phyloP scores from a whole-genome alignment of 2,113 vertebrate species.

The Gasterosteus aculeatus region DNA sequence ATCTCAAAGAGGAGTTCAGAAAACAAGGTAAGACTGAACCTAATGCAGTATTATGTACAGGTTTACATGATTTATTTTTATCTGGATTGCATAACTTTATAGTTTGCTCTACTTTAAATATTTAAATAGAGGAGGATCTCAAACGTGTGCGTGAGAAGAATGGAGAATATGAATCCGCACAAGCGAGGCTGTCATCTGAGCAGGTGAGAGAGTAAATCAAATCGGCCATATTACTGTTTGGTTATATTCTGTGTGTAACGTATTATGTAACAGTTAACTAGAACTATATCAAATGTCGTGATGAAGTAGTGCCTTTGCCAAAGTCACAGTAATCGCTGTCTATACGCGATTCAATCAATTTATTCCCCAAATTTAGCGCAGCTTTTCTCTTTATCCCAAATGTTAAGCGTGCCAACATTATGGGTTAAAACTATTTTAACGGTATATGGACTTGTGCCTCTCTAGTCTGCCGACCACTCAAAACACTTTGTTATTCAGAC shows the following conservation, averaged over 20 bases:
- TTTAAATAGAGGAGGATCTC: conserved; percentile 83
- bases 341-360: background rate
- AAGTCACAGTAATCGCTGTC: background rate
- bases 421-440: background rate
- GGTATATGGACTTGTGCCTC: background rate
- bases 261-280: background rate
- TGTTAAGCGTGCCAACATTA: background rate
- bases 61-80: background rate
- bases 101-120: background rate
- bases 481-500: background rate
- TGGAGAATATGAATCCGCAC: conserved; percentile 84
- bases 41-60: background rate
- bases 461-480: background rate
- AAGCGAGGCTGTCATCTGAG: conserved; percentile 77
- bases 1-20: conserved; percentile 83
- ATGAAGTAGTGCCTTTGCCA: background rate
- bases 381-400: background rate
- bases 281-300: background rate
- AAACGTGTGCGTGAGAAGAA: conserved; percentile 85
- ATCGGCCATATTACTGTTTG: background rate
- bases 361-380: background rate
- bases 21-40: conserved; percentile 84
- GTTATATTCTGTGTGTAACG: background rate
- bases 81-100: background rate
- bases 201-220: conserved; percentile 75